phyloP scores from a whole-genome alignment of 2,113 vertebrate species.

The Choloepus hoffmanni region DNA sequence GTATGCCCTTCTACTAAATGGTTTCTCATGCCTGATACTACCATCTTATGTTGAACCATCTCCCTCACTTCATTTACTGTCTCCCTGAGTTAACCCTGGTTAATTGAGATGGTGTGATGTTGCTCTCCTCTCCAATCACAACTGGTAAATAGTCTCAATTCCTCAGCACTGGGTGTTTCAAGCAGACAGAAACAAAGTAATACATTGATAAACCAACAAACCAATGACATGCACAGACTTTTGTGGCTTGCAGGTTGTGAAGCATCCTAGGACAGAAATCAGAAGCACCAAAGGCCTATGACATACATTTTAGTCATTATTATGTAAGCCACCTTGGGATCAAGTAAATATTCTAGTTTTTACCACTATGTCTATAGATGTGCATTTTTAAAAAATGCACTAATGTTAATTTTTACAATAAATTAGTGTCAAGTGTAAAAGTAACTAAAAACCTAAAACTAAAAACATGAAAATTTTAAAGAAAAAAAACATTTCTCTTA shows the following conservation, averaged over 20 bases:
- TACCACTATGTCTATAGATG: not conserved
- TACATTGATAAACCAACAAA: not conserved
- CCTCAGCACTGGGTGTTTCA: not conserved
- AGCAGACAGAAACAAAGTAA: constrained; percentile 22
- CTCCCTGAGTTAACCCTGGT: not conserved
- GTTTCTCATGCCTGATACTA: not conserved
- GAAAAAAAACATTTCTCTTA: not conserved
- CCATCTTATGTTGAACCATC: not conserved
- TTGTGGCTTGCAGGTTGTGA: not conserved
- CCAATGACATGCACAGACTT: not conserved
- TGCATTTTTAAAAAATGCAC: not conserved
- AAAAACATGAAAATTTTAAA: not conserved
- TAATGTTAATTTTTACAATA: not conserved
- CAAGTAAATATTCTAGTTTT: not conserved
- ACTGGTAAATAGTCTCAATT: not conserved
- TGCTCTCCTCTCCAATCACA: not conserved
- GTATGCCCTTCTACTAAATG: not conserved
- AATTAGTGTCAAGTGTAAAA: not conserved
- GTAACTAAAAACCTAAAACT: no score
- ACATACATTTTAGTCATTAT: not conserved
- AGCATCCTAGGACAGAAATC: not conserved
- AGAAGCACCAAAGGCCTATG: not conserved
- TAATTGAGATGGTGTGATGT: not conserved
- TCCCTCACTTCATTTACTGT: not conserved
- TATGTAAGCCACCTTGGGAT: not conserved